Conservation (phyloP, 2,888 invertebrate genomes). For the Phyllotreta cruciferae region DNA sequence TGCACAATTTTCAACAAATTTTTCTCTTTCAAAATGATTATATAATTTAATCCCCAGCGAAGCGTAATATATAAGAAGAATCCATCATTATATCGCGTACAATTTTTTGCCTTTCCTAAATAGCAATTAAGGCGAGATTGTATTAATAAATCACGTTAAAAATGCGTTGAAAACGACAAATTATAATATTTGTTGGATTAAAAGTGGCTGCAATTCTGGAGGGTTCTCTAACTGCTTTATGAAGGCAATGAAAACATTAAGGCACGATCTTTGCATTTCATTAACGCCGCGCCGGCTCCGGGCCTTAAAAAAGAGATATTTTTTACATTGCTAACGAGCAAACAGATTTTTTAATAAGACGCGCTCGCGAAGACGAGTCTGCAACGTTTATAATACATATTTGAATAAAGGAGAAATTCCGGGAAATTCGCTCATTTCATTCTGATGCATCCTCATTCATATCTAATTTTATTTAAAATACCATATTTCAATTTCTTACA, state of each 20-base stretch:
- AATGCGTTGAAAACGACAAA: constrained; percentile 40
- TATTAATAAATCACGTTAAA: constrained; percentile 36
- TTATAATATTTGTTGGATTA: constrained; percentile 39
- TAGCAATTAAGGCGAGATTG: constrained; percentile 32
- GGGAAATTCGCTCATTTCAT: neutral
- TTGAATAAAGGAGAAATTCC: constrained; percentile 45
- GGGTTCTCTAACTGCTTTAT: constrained; percentile 34
- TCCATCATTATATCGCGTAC: constrained; percentile 23
- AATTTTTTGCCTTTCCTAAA: constrained; percentile 19
- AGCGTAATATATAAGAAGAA: constrained; percentile 17
- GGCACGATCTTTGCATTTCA: constrained; percentile 49
- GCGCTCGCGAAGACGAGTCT: constrained; percentile 44
- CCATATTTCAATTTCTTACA: too few relatives aligned
- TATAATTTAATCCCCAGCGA: constrained; percentile 18
- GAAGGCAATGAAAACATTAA: constrained; percentile 46
- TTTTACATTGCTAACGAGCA: constrained; percentile 50
- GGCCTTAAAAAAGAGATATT: constrained; percentile 46
- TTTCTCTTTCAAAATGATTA: neutral
- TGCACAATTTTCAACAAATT: neutral
- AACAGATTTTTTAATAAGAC: constrained; percentile 53
- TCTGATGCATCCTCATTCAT: neutral
- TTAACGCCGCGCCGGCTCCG: constrained; percentile 44
- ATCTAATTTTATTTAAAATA: too few relatives aligned
- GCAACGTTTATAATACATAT: constrained; percentile 43
- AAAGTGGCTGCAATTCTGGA: constrained; percentile 35